Conservation (phyloP, 2,113 vertebrate species). For the Ardeotis arabs region DNA sequence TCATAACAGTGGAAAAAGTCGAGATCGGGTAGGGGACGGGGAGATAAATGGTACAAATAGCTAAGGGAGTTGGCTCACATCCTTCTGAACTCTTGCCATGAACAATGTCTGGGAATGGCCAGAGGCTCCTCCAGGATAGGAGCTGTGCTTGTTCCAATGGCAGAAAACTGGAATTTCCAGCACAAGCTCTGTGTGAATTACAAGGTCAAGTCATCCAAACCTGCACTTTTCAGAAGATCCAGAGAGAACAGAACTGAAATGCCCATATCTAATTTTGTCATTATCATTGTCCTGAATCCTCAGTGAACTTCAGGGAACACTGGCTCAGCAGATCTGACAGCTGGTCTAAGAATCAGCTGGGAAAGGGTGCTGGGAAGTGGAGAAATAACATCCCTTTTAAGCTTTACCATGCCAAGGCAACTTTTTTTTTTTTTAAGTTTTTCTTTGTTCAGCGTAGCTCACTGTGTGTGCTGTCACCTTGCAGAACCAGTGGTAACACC, state of each 20-base stretch:
- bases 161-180: constrained; percentile 52
- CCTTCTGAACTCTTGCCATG: constrained; percentile 51
- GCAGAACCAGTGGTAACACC: neutral
- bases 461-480: neutral
- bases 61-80: constrained; percentile 45
- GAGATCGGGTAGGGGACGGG: neutral
- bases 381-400: neutral
- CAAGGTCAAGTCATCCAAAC: neutral
- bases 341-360: neutral
- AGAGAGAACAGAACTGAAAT: neutral
- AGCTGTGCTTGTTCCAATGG: constrained; percentile 18
- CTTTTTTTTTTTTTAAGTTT: neutral
- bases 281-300: neutral
- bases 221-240: neutral
- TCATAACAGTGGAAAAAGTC: constrained; percentile 22
- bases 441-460: neutral
- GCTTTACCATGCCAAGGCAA: neutral
- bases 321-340: neutral
- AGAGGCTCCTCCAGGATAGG: constrained; percentile 38
- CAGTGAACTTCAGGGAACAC: neutral
- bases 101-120: constrained; percentile 61
- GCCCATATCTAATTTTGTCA: neutral
- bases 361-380: rapidly evolving
- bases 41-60: constrained; percentile 59
- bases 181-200: neutral